Base-by-base conservation (phyloP, 2,113 vertebrate genomes). In the Danio rerio region DNA sequence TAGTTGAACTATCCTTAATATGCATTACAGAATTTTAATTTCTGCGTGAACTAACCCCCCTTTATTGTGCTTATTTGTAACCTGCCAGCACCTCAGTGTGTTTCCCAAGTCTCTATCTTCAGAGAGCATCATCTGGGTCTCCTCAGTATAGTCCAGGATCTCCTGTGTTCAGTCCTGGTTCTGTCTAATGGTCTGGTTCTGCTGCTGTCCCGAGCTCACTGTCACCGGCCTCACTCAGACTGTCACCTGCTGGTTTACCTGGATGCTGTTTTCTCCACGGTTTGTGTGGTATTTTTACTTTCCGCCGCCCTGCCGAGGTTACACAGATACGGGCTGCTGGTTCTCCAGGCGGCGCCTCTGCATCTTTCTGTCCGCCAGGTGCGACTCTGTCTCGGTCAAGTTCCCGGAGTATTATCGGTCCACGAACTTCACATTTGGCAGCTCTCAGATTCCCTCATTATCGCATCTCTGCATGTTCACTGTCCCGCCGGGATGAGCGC, bases 341-440 rank as follows among this genome's bases (percentile, higher is more conserved):
- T 95, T 72, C 92, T 94, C 5, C 93, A 95, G 85, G 89, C 90
- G 6, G 62, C 86, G 43, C 94, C 94, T 16, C 73, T 89, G 8
- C 87, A 88, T 13, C 15, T 93, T 5, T 86, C 76, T 18, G 76
- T 89, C 6, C 83, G 84, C 11, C 89, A 92, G 9, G 84, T 95
- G 13, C 71, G 62, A 1, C 12, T 18, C 21, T 89, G 83, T 77
- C 91, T 95, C 6, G 21, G 75, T 0, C 55, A 66, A 0, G 87
- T 95, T 12, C 89, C 90, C 0, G 93, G 93, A 6, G 93, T 94
- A 40, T 78, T 88, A 66, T 90, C 87, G 2, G 85, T 94, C 72
- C 94, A 95, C 40, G 92, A 95, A 21, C 92, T 95, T 21, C 94
- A 95, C 6, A 50, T 95, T 73, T 95, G 94, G 94, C 88, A 94